phyloP scores from a whole-genome alignment of 2,888 invertebrate genomes.

The Hirtodrosophila confusa region DNA sequence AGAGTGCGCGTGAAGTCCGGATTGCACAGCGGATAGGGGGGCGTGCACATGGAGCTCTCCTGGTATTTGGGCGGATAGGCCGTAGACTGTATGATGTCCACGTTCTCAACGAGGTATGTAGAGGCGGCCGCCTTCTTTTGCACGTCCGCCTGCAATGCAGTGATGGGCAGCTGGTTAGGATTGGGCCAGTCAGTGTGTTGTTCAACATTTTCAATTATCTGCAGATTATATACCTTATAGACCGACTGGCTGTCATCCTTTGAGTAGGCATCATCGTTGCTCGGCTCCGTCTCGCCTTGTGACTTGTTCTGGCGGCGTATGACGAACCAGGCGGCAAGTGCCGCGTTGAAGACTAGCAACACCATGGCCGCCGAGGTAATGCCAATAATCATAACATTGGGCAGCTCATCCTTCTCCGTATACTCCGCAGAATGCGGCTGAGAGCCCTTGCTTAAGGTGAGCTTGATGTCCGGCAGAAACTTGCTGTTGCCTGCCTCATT shows the following conservation, averaged over 20 bases:
- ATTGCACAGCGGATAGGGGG: slow-evolving; percentile 81
- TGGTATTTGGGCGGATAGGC: slow-evolving; percentile 83
- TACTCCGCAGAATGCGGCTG: slow-evolving; percentile 78
- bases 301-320: slow-evolving; percentile 81
- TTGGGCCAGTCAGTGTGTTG: slow-evolving; percentile 27
- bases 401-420: slow-evolving; percentile 82
- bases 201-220: slow-evolving; percentile 6
- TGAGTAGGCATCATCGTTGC: slow-evolving; percentile 82
- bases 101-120: slow-evolving; percentile 82
- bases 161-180: slow-evolving; percentile 78
- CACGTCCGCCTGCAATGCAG: slow-evolving; percentile 81
- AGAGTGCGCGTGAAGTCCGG: slow-evolving; percentile 83
- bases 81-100: slow-evolving; percentile 82
- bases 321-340: slow-evolving; percentile 82
- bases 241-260: slow-evolving; percentile 83
- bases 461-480: slow-evolving; percentile 79
- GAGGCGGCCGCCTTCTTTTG: slow-evolving; percentile 83
- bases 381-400: slow-evolving; percentile 83
- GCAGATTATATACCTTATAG: slow-evolving; percentile 74
- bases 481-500: slow-evolving; percentile 82
- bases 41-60: slow-evolving; percentile 83
- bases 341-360: slow-evolving; percentile 78
- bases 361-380: slow-evolving; percentile 83
- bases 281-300: slow-evolving; percentile 79
- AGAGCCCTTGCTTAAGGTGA: slow-evolving; percentile 76